Evolutionary conservation across 2,113 vertebrate species (phyloP), one percentile per base, ranked within the genome.

Genomic region (Oryzias curvinotus): DNA sequence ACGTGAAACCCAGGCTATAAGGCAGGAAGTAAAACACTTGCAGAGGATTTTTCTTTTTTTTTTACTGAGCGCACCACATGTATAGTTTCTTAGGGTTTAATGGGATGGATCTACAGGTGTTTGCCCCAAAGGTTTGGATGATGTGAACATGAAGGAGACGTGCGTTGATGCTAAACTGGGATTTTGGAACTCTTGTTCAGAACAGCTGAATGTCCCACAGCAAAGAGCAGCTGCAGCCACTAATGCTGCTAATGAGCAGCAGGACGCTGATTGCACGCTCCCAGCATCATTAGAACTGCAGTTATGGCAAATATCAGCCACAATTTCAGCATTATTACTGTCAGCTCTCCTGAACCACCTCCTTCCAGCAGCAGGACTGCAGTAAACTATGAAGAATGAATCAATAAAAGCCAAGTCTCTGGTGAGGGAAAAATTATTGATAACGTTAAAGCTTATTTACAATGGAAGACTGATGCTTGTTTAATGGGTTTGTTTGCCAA

Each of bases 161-260:
- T 36, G 41, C 17, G 28, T 36, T 42, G 41, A 55, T n/a, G 41
- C 19, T 48, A 47, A n/a, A 47, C 16, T 16, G 16, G 17, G 45
- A 47, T 47, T 47, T 7, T 47, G 16, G n/a, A n/a, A 47, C 8
- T n/a, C n/a, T 47, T 47, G 3, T 1, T 4, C 16, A 47, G 45
- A 47, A 16, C 45, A 16, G n/a, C 28, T 54, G 26, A 30, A 54
- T 10, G 30, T 14, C 17, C 28, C n/a, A 52, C 28, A 28, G 51
- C 23, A 52, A 15, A 15, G 23, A 52, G 51, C 51, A 55, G n/a
- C 30, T 55, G 52, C n/a, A 41, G 52, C 52, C 52, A 15, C 52
- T n/a, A 42, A 55, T 2, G 30, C 30, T 55, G 52, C 28, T 3
- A 36, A 55, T 17, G 30, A 55, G 30, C 52, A 55, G 52, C 52